Evolutionary conservation across 2,113 vertebrate genomes (phyloP).

Genomic region (Eulemur rufifrons): DNA sequence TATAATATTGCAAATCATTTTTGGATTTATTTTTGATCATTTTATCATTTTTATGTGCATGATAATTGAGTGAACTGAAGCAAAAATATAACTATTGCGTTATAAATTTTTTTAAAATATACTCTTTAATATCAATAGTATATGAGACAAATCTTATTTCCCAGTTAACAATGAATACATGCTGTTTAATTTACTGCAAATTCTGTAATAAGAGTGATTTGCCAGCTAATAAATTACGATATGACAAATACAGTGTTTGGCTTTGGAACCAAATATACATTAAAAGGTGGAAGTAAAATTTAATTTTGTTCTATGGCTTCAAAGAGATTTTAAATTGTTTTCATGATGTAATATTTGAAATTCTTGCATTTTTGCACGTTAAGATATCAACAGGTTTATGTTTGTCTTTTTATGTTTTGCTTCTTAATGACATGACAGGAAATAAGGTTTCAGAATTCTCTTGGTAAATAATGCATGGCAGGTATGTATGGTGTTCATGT

Average conservation of each 20-base stretch:
- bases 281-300: neutral
- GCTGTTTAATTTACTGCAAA: neutral
- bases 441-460: neutral
- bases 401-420: slow-evolving; percentile 42
- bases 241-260: neutral
- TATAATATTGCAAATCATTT: neutral
- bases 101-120: neutral
- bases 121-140: slow-evolving; percentile 1
- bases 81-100: neutral
- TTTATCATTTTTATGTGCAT: neutral
- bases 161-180: neutral
- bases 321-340: neutral
- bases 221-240: neutral
- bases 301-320: neutral
- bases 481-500: neutral
- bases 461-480: neutral
- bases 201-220: neutral
- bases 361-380: neutral
- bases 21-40: neutral
- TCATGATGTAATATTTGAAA: neutral
- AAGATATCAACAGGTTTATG: neutral
- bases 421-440: neutral
- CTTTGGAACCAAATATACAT: neutral
- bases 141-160: neutral
- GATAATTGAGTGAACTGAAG: neutral